Conservation (phyloP, 2,113 vertebrate genomes). For the Riparia riparia region DNA sequence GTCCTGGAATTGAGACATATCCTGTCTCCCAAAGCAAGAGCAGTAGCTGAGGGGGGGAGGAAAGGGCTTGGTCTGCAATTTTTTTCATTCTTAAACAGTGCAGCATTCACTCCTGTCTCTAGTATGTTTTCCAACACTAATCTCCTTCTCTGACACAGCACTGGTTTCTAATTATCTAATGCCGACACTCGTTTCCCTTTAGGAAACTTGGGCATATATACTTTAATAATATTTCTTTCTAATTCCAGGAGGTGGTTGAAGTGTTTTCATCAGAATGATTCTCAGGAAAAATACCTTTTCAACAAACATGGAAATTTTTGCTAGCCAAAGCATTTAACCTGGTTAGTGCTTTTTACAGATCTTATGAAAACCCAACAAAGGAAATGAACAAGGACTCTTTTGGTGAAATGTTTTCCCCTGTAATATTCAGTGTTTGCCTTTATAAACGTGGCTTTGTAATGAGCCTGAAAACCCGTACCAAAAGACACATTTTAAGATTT, state of each 20-base stretch:
- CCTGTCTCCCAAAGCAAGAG: neutral
- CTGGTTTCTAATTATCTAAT: neutral
- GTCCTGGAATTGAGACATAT: neutral
- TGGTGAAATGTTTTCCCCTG: neutral
- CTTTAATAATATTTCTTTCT: constrained; percentile 2
- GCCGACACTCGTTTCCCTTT: neutral
- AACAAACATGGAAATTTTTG: neutral
- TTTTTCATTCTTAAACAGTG: constrained; percentile 13
- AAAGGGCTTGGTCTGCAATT: neutral
- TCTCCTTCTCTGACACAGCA: constrained; percentile 1
- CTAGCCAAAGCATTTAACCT: neutral
- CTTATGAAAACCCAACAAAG: neutral
- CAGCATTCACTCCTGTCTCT: constrained; percentile 1
- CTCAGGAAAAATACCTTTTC: neutral
- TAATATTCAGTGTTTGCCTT: neutral
- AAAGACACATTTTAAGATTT: neutral
- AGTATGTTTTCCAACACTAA: neutral
- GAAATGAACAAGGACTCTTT: neutral
- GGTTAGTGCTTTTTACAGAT: neutral
- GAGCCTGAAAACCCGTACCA: neutral
- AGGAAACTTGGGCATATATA: neutral
- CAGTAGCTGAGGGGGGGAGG: neutral
- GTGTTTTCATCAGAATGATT: neutral
- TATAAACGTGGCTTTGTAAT: neutral
- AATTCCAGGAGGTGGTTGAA: neutral